Conservation (phyloP, 1,140 invertebrate species). For the Drosophila elegans region DNA sequence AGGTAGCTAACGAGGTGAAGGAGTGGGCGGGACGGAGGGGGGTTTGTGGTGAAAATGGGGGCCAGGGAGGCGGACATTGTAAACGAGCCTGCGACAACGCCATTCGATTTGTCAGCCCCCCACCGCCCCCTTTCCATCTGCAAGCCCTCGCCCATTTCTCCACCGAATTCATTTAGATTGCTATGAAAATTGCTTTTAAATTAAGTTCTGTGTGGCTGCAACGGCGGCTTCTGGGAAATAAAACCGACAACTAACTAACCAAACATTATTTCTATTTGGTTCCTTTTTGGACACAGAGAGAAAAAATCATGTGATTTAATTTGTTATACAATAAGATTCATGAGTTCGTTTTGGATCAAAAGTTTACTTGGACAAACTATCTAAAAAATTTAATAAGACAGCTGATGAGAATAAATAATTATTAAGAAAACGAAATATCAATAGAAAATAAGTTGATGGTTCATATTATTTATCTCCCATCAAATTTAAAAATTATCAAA, state of each 20-base stretch:
- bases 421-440: too few species aligned
- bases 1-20: constrained; percentile 37
- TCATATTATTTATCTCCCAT: too few species aligned
- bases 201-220: constrained; percentile 55
- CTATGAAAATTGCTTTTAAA: constrained; percentile 78
- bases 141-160: neutral
- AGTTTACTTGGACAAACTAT: too few species aligned
- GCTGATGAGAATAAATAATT: too few species aligned
- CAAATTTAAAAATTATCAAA: too few species aligned
- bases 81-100: constrained; percentile 31
- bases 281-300: neutral
- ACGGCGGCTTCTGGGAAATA: constrained; percentile 26
- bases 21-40: neutral
- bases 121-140: neutral
- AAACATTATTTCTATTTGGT: constrained; percentile 30
- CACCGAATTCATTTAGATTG: constrained; percentile 39
- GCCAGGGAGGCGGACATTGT: constrained; percentile 29
- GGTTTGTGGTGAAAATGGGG: neutral
- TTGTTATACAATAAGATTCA: too few species aligned
- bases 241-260: constrained; percentile 31
- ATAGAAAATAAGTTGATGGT: too few species aligned
- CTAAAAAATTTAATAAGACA: too few species aligned
- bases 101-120: constrained; percentile 28
- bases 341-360: too few species aligned
- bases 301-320: neutral